phyloP scores from a whole-genome alignment of 2,797 vertebrate genomes.

The Myotis daubentonii region DNA sequence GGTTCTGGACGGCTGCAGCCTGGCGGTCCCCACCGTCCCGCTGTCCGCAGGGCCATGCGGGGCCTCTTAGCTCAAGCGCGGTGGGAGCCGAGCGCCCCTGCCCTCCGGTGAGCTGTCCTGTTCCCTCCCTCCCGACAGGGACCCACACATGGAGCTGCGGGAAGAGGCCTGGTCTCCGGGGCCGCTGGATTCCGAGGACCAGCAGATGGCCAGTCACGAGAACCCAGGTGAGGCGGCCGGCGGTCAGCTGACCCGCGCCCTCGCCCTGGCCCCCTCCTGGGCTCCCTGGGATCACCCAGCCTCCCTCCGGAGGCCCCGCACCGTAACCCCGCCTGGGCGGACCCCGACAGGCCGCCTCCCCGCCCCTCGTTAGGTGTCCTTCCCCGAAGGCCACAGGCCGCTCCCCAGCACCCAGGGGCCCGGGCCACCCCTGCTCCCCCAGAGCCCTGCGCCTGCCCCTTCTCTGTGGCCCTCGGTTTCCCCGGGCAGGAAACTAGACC shows the following conservation, averaged over 20 bases:
- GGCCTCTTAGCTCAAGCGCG: accelerated
- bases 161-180: slow-evolving; percentile 83
- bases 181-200: slow-evolving; percentile 83
- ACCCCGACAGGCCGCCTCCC: neutral
- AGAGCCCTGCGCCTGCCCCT: neutral
- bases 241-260: accelerated
- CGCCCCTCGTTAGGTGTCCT: too few relatives aligned
- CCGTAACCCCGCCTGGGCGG: neutral
- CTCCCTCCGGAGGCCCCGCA: too few relatives aligned
- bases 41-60: accelerated
- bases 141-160: slow-evolving; percentile 81
- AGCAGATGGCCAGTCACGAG: slow-evolving; percentile 81
- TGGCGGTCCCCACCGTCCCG: too few relatives aligned
- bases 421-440: neutral
- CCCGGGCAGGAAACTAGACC: neutral
- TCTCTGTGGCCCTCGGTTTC: neutral
- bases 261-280: neutral
- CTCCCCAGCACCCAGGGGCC: too few relatives aligned
- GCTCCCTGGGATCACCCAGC: too few relatives aligned
- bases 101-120: neutral
- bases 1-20: neutral
- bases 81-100: accelerated
- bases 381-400: too few relatives aligned
- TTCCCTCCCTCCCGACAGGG: neutral
- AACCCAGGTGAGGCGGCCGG: slow-evolving; percentile 82